Evolutionary conservation across 2,797 vertebrate species (phyloP), one percentile per base, ranked within the genome.

Genomic region (Takifugu rubripes): DNA sequence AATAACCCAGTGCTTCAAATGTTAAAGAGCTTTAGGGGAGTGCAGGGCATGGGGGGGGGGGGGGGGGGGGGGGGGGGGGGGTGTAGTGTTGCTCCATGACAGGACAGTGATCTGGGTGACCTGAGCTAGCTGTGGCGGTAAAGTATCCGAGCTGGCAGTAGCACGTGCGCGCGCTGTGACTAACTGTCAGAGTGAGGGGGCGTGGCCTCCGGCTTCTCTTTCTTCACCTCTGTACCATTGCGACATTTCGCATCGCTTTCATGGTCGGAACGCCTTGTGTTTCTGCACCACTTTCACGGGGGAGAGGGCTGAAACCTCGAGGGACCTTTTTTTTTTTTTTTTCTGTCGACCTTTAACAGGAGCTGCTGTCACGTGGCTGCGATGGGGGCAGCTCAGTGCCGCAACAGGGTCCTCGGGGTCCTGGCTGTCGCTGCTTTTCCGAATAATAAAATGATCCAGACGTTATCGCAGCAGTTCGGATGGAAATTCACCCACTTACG

Each of bases 381-480:
- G 65, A 79, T 76, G 84, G 80, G 80, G 84, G 80, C 85, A 87
- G 81, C 78, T 84, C 83, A 77, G 84, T 75, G 80, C 86, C 74
- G 21, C 77, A 60, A 26, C 78, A 73, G 80, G 82, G 80, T 79
- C 83, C 45, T 71, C 58, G 5, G 47, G 79, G 74, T 70, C 74
- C 29, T 33, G 25, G 62, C 56, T 15, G 54, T 4, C 48, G 33
- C 33, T 11, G 9, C 33, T 36, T 5, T 3, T 36, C 11, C 3
- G 33, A 36, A 36, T 36, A 36, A 33, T 7, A 33, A 33, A 78
- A 67, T 74, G 81, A 83, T 85, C 73, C 67, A 79, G 73, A 81
- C 81, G 64, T 85, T 82, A 83, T 85, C 82, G 33, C 52, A 48
- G 11, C 67, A 73, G 75, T 83, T 74, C 33, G 70, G 72, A 74